Percentiles rank a stretch among this genome's conserved stretches.
Conservation (phyloP, 2,113 vertebrate genomes). For the Chionodraco myersi region DNA sequence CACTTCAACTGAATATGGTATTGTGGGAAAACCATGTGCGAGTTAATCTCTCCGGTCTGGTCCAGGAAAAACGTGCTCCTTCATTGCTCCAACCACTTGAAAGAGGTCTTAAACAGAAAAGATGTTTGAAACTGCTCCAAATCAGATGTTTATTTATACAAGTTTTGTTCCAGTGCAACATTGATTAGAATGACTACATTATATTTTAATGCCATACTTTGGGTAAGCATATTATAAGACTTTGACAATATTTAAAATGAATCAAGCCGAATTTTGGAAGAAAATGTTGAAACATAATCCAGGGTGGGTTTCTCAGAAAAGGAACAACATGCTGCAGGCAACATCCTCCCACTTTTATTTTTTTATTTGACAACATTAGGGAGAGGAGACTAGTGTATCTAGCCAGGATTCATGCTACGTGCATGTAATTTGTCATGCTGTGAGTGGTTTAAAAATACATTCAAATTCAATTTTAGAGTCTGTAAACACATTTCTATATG, state of each 20-base stretch:
- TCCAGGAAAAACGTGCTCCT: conserved; percentile 64
- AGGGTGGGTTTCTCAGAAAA: conserved; percentile 7
- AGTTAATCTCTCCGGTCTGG: conserved; percentile 62
- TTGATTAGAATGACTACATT: conserved; percentile 38
- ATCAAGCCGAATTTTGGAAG: conserved; percentile 3
- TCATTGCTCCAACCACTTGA: conserved; percentile 59
- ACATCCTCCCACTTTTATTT: not conserved
- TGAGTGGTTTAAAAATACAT: conserved; percentile 8
- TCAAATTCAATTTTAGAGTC: conserved; percentile 10
- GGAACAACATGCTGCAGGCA: not conserved
- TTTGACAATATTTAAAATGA: conserved; percentile 29
- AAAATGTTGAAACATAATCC: conserved; percentile 9
- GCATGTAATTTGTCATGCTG: not conserved
- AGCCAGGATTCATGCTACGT: conserved; percentile 14
- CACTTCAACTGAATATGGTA: conserved; percentile 66
- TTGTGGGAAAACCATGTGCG: conserved; percentile 68
- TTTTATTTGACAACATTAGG: not conserved
- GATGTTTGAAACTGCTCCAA: conserved; percentile 45
- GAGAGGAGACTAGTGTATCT: conserved; percentile 5
- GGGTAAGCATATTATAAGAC: not conserved
- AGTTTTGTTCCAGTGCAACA: conserved; percentile 15
- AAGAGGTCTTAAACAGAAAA: conserved; percentile 56
- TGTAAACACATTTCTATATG: conserved; percentile 1
- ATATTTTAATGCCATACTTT: conserved; percentile 12
- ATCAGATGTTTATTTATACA: conserved; percentile 44